Base-by-base conservation (phyloP, 23 tunicate species). In the Corella eumyota region DNA sequence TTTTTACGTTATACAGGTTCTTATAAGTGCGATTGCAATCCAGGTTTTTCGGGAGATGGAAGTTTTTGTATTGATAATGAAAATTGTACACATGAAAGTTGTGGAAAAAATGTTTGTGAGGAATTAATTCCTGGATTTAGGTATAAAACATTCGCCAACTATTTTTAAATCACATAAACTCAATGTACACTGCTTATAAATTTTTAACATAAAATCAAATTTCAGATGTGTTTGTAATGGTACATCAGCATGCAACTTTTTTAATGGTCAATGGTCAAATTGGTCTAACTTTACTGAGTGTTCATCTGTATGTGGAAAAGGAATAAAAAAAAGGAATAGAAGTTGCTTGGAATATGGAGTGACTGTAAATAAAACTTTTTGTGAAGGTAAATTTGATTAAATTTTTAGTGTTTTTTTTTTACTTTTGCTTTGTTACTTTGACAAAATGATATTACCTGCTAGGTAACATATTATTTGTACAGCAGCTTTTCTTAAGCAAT, bases 271-370 rank as follows among this genome's bases (percentile, higher is more conserved):
- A 7, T 69, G 77, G 83, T 53, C 73, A 0, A 1, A 77, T 9
- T 84, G 94, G 94, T 67, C 77, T 31, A 75, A 84, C 69, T 75
- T 84, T 36, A 63, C 61, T 46, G 45, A 61, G 28, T 84, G 94
- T 36, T 75, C 94, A 19, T 55, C 78, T 24, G 62, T 64, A 1
- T 84, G 94, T 60, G 94, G 94, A 4, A 34, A n/a, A 30, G 94
- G 94, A 19, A 48, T 33, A 20, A 37, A 56, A 20, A 58, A 15
- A 0, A 65, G 94, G 33, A 26, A 45, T 35, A 69, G 92, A 47
- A 28, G 26, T 44, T 82, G 92, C 36, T 2, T 30, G 32, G 46
- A 56, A 50, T 45, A 36, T 6, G 51, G 26, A 29, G 23, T 22
- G 29, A 44, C 26, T 23, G 34, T 28, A 55, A 45, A 65, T 28